Evolutionary conservation across 2,113 vertebrate genomes (phyloP).

Genomic region (Amphilophus citrinellus): DNA sequence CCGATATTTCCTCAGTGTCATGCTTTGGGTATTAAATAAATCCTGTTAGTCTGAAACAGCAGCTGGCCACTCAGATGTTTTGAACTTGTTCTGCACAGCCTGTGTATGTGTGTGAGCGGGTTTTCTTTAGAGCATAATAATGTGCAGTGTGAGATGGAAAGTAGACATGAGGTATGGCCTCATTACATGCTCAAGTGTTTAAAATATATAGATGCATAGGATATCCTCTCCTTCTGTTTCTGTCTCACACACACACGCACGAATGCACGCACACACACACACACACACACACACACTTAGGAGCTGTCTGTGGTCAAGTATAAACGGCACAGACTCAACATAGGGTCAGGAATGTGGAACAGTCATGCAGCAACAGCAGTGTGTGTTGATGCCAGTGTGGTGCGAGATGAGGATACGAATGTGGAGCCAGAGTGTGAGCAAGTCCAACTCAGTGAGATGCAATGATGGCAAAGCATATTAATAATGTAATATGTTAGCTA

Average conservation of each 20-base stretch:
- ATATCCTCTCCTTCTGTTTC: neutral
- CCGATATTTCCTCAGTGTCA: constrained; percentile 72
- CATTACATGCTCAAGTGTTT: neutral
- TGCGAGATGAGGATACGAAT: constrained; percentile 61
- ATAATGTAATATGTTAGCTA: constrained; percentile 28
- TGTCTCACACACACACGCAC: neutral
- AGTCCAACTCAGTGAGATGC: constrained; percentile 33
- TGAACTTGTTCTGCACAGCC: constrained; percentile 30
- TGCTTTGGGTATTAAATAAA: constrained; percentile 75
- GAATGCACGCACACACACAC: neutral
- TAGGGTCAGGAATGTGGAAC: constrained; percentile 60
- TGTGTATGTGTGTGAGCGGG: neutral
- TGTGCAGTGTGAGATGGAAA: constrained; percentile 1
- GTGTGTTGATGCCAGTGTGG: constrained; percentile 39
- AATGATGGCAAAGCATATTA: constrained; percentile 43
- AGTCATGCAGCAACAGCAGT: constrained; percentile 25
- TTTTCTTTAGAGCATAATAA: constrained; percentile 3
- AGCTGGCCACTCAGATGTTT: constrained; percentile 53
- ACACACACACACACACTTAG: neutral
- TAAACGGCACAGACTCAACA: constrained; percentile 30
- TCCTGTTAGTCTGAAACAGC: constrained; percentile 71
- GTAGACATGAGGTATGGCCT: constrained; percentile 12
- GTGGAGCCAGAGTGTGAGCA: constrained; percentile 63
- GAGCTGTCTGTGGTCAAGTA: constrained; percentile 37
- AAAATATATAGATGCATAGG: neutral